These are phyloP conservation scores for Acrocephalus kingi DNA, from an alignment of 2,113 vertebrate species.

Conservation along the genomic window DNA sequence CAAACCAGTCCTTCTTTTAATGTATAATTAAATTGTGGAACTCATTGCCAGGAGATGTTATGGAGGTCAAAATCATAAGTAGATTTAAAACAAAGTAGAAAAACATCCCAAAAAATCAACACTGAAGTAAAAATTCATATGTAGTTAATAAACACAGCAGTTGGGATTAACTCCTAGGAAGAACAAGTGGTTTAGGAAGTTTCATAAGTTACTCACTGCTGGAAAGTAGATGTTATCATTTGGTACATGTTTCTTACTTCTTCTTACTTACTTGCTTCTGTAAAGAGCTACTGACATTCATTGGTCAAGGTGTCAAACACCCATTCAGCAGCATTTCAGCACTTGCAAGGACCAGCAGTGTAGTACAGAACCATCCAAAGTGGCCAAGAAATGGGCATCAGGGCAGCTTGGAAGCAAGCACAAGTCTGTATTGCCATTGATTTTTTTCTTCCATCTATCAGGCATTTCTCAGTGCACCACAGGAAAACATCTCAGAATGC, in stretches of 20 bases:
- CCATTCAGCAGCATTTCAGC: neutral
- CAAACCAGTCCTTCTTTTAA: neutral
- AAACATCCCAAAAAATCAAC: neutral
- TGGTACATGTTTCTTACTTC: neutral
- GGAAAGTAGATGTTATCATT: neutral
- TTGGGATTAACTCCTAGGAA: neutral
- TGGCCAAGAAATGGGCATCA: neutral
- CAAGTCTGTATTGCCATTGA: rapidly evolving
- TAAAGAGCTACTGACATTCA: neutral
- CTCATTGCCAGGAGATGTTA: neutral
- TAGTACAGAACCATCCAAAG: neutral
- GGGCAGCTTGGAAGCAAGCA: neutral
- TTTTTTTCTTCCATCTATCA: neutral
- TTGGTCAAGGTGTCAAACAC: neutral
- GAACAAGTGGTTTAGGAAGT: neutral
- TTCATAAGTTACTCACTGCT: neutral
- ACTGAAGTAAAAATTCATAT: neutral
- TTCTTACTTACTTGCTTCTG: neutral
- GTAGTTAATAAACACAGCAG: neutral
- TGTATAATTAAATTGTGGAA: neutral
- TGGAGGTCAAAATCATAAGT: neutral
- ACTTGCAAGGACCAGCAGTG: neutral
- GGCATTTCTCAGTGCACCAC: neutral
- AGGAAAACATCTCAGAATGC: neutral
- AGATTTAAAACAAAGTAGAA: neutral